Base-by-base conservation (phyloP, 2,888 invertebrate species). In the Odontocerum albicorne region DNA sequence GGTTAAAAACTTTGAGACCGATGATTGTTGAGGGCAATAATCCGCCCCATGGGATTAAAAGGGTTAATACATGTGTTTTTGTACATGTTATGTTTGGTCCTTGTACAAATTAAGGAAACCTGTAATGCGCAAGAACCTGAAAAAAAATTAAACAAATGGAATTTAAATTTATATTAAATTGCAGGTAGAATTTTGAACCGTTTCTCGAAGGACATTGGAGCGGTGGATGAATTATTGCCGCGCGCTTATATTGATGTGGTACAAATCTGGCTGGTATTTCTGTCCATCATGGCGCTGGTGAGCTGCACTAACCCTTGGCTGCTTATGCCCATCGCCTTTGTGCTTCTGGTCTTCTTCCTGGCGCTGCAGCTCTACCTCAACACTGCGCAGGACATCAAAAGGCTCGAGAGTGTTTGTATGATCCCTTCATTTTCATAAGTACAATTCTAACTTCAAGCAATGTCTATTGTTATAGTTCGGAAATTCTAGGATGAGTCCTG, bases 311-410 rank as follows among this genome's bases (percentile, higher is more conserved):
- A 90, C 65, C 84, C 85, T 1, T 81, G 82, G 71, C 75, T 89
- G 1, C 63, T 88, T 20, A 69, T 86, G 13, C 86, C 88, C 0
- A 85, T 88, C 4, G 66, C 82, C 0, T 73, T 88, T 4, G 82
- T 92, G 31, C 70, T 82, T 2, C 62, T 86, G 1, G 64, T 87
- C 3, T 92, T 92, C 70, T 81, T 84, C 65, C 71, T 81, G 7
- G 76, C 91, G 35, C 72, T 92, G 10, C 78, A 79, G 60, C 81
- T 88, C 61, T 93, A 91, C 68, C 72, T 93, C 40, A 77, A 81
- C 44, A 88, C 90, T 0, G 88, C 92, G 0, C 82, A 90, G 64
- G 88, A 87, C 64, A 79, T 93, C 13, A 93, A 87, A 69, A 77
- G 86, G 22, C 70, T 88, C 53, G 88, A 88, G 71, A 86, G 87